These are phyloP conservation scores for Zaprionus ghesquierei DNA, from an alignment of 1,140 invertebrate genomes.

Conservation along the genomic window DNA sequence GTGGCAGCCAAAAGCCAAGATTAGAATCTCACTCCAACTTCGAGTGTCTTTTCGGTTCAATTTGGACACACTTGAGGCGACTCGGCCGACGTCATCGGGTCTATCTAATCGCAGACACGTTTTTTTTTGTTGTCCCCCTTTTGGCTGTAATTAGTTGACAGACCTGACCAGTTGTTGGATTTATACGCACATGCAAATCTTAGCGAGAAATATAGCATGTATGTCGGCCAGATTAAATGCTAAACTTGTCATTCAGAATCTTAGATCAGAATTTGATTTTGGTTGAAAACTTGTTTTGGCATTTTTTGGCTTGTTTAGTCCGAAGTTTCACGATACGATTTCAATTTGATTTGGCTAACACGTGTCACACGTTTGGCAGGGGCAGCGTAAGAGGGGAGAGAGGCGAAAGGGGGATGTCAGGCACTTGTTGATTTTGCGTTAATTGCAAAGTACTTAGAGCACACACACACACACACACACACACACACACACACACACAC, in stretches of 20 bases:
- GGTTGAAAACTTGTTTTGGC: constrained; percentile 23
- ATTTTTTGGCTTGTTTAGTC: neutral
- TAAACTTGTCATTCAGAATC: constrained; percentile 22
- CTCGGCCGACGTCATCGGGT: constrained; percentile 42
- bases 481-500: no score
- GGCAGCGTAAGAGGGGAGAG: neutral
- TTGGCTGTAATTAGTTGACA: constrained; percentile 62
- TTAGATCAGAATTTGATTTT: constrained; percentile 18
- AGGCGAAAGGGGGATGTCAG: no score
- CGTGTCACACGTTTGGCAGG: constrained; percentile 23
- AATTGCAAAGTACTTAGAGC: constrained; percentile 15
- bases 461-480: no score
- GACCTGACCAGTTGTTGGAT: constrained; percentile 18
- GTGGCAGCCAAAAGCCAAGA: constrained; percentile 14
- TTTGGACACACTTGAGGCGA: constrained; percentile 7
- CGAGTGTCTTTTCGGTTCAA: neutral
- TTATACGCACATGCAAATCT: constrained; percentile 35
- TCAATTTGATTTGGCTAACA: constrained; percentile 5
- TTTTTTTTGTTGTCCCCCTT: constrained; percentile 2
- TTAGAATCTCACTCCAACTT: neutral
- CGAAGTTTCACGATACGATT: neutral
- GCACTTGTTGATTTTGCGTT: constrained; percentile 18
- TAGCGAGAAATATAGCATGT: neutral
- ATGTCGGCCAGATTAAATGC: constrained; percentile 8
- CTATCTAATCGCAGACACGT: constrained; percentile 60